Conservation (phyloP, 2,888 invertebrate genomes). For the Eudasyphora cyanicolor region DNA sequence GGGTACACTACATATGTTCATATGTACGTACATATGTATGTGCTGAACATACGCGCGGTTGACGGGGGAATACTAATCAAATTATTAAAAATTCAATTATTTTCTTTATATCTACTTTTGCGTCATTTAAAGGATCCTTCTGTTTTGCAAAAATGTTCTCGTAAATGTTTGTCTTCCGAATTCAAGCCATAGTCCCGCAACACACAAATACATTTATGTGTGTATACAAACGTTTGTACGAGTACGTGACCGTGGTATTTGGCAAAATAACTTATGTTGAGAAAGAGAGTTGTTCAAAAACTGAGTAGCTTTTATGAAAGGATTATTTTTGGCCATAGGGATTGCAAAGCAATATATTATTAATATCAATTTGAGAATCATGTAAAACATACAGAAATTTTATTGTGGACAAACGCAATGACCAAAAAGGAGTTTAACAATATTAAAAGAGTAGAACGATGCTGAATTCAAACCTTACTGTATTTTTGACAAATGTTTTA, state of each 20-base stretch:
- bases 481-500: no score
- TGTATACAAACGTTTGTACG: not conserved
- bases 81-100: constrained; percentile 32
- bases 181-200: not conserved
- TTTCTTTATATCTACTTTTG: not conserved
- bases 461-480: no score
- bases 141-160: not conserved
- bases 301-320: no score
- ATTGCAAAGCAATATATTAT: no score
- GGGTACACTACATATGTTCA: not conserved
- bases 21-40: not conserved
- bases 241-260: not conserved
- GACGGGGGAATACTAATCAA: constrained; percentile 20
- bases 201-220: no score
- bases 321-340: no score
- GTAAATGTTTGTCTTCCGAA: constrained; percentile 16
- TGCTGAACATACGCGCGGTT: not conserved
- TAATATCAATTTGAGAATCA: no score
- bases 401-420: no score
- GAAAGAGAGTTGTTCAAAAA: no score
- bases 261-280: not conserved
- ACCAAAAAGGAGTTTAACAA: no score
- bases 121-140: not conserved
- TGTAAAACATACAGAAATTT: no score
- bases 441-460: no score